Base-by-base conservation (phyloP, 2,113 vertebrate genomes). In the Penelope pileata region DNA sequence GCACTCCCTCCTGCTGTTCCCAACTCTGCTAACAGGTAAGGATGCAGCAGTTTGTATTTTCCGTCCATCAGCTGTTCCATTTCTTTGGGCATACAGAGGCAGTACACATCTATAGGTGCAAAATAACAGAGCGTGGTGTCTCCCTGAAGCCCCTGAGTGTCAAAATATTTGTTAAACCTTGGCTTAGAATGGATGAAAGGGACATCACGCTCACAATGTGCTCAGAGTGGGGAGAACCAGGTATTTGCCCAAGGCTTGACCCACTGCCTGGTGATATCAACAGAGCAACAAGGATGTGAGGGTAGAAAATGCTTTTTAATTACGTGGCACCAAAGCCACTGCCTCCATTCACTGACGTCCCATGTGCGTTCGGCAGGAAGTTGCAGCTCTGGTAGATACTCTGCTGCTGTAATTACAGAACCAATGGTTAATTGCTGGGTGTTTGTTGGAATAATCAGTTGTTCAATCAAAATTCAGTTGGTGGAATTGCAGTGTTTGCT, bases 21-120 rank as follows among this genome's bases (percentile, higher is more conserved):
- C 81, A 98, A 98, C n/a, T 98, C 98, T 32, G 95, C 88, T 27
- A 98, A 98, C 97, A 99, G 99, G 99, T 99, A 97, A 96, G 73
- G 92, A 72, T 68, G 56, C 58, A 21, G 86, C 30, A 43, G 14
- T 3, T 68, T 45, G 27, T 1, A 1, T 29, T 81, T 32, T 43
- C 54, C 45, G 32, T 2, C 43, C 53, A 13, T 7, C 85, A 51
- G 80, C 85, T 70, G 63, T 63, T 56, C 58, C 29, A 1, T 3
- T 45, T 62, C 74, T 62, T 9, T 15, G 43, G 32, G 32, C 36
- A 2, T 9, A 18, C 7, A 9, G 1, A 4, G 63, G 77, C 10
- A 27, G 18, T 4, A 6, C 7, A 11, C 27, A 16, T 10, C n/a
- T 30, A 14, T 5, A 48, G 69, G 66, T 54, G 30, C 67, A 66